These are phyloP conservation scores for Teleiodes luculella DNA, from an alignment of 2,888 invertebrate genomes.

Conservation along the genomic window DNA sequence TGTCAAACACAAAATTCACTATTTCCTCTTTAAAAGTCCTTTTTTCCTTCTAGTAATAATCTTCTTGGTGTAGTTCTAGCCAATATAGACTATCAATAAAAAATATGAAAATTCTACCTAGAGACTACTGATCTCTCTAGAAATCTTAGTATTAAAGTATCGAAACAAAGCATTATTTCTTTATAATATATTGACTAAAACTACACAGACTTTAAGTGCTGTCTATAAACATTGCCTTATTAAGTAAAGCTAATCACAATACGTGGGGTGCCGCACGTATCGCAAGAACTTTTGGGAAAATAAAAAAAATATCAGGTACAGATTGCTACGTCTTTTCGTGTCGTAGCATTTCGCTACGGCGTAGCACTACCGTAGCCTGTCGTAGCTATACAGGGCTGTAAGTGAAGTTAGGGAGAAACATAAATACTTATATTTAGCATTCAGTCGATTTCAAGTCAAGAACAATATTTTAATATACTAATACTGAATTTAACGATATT, in stretches of 20 bases:
- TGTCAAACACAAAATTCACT: background rate
- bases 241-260: conserved; percentile 47
- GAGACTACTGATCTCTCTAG: too few species aligned
- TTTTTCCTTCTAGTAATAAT: conserved; percentile 12
- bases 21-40: conserved; percentile 32
- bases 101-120: too few species aligned
- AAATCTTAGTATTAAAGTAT: too few species aligned
- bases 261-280: conserved; percentile 38
- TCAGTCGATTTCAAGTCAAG: too few species aligned
- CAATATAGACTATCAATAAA: too few species aligned
- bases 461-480: too few species aligned
- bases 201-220: conserved; percentile 39
- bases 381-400: too few species aligned
- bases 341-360: too few species aligned
- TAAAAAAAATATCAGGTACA: background rate
- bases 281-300: conserved; percentile 6
- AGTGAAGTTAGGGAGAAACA: too few species aligned
- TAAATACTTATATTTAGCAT: too few species aligned
- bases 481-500: too few species aligned
- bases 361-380: background rate
- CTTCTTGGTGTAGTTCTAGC: conserved; percentile 12
- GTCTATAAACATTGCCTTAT: conserved; percentile 69
- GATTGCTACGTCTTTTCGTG: too few species aligned
- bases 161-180: background rate
- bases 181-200: background rate